Evolutionary conservation across 2,888 invertebrate genomes (phyloP).

Genomic region (Thera britannica): DNA sequence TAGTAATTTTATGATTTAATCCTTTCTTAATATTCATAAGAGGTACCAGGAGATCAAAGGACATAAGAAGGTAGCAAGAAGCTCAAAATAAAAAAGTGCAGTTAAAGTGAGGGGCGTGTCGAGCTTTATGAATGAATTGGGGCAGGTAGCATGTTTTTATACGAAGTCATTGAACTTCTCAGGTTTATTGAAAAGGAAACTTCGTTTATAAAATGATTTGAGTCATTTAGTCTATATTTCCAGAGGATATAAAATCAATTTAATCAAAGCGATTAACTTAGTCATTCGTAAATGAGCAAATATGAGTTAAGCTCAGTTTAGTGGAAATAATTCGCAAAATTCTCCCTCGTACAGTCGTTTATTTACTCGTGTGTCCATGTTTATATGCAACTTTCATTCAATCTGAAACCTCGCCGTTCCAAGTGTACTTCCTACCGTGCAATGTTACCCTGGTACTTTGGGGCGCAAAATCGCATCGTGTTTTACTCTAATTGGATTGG

Average conservation of each 20-base stretch:
- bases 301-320: constrained; percentile 44
- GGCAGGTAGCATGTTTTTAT: constrained; percentile 3
- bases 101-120: constrained; percentile 16
- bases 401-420: constrained; percentile 50
- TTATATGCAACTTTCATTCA: constrained; percentile 55
- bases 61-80: constrained; percentile 15
- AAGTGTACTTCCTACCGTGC: constrained; percentile 49
- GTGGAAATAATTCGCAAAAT: constrained; percentile 40
- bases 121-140: constrained; percentile 20
- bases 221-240: constrained; percentile 8
- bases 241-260: constrained; percentile 4
- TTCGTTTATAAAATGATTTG: background rate
- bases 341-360: constrained; percentile 9
- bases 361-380: constrained; percentile 39
- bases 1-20: constrained; percentile 3
- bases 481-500: constrained; percentile 51
- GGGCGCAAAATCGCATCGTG: constrained; percentile 48
- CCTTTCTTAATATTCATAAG: constrained; percentile 28
- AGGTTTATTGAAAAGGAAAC: background rate
- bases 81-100: constrained; percentile 7
- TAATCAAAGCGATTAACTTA: constrained; percentile 18
- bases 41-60: constrained; percentile 24
- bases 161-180: background rate
- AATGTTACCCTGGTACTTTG: constrained; percentile 54
- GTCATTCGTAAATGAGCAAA: constrained; percentile 37